A percentile compares a stretch with the other conserved stretches of the same genome.
These are phyloP conservation scores for Zelleria hepariella DNA, from an alignment of 2,888 invertebrate genomes.

Conservation along the genomic window DNA sequence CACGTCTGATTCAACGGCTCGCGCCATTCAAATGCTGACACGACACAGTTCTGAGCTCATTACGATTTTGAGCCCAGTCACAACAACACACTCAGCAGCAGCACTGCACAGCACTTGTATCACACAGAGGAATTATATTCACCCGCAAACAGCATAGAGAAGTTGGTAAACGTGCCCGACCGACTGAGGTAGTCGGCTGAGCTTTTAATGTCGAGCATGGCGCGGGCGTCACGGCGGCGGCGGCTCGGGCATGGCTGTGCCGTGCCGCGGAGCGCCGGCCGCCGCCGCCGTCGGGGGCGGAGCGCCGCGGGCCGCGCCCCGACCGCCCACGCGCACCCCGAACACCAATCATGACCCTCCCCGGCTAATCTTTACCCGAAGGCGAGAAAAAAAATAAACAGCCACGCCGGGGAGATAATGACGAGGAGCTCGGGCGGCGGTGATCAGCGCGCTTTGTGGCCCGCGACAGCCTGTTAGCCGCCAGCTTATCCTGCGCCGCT, in stretches of 20 bases:
- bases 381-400: constrained; percentile 62
- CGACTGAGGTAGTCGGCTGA: constrained; percentile 92
- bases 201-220: constrained; percentile 93
- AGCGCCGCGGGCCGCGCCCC: constrained; percentile 13
- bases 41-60: background rate
- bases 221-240: constrained; percentile 36
- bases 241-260: constrained; percentile 40
- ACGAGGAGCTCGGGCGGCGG: constrained; percentile 46
- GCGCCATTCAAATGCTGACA: background rate
- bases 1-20: background rate
- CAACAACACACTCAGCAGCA: background rate
- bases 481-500: constrained; percentile 40
- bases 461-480: constrained; percentile 53
- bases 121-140: constrained; percentile 51
- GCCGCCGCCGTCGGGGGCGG: constrained; percentile 16
- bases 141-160: constrained; percentile 96
- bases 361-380: constrained; percentile 67
- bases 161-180: constrained; percentile 93
- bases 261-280: constrained; percentile 29
- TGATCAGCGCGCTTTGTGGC: constrained; percentile 64
- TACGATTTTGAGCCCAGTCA: background rate
- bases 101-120: constrained; percentile 30
- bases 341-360: constrained; percentile 61
- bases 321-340: constrained; percentile 35
- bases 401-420: constrained; percentile 66